Conservation (phyloP, 2,797 vertebrate species). For the Platyrinchus mystaceus region DNA sequence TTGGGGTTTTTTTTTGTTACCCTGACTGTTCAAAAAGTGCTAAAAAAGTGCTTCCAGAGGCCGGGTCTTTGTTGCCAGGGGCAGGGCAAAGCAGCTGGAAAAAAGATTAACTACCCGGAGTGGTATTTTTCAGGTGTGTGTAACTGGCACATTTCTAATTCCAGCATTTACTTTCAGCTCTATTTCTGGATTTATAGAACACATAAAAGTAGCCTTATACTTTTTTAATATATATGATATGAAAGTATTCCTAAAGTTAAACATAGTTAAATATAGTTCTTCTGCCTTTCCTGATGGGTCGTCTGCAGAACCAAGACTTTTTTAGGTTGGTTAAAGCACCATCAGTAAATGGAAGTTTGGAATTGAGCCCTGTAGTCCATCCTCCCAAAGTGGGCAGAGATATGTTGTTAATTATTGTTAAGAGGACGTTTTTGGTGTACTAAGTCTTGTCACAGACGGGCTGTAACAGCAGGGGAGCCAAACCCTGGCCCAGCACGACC, state of each 20-base stretch:
- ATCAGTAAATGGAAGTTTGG: neutral
- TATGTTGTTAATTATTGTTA: neutral
- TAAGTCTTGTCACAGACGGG: neutral
- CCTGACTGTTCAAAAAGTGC: neutral
- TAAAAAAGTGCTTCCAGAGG: neutral
- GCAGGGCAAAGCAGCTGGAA: neutral
- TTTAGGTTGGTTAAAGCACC: neutral
- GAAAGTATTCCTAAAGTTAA: neutral
- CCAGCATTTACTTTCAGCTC: neutral
- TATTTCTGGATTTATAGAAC: neutral
- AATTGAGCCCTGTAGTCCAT: fast-evolving
- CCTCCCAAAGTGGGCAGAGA: neutral
- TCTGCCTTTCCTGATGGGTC: neutral
- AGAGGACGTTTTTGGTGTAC: fast-evolving
- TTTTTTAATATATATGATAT: fast-evolving
- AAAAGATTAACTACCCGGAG: neutral
- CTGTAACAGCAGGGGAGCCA: fast-evolving
- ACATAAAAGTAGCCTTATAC: neutral
- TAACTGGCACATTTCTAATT: neutral
- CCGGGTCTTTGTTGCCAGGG: neutral
- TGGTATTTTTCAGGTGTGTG: neutral
- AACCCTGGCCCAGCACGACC: fast-evolving
- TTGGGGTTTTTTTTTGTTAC: neutral
- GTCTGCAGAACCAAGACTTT: fast-evolving
- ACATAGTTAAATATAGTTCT: fast-evolving